phyloP scores from a whole-genome alignment of 2,113 vertebrate genomes.

The Oenanthe melanoleuca region DNA sequence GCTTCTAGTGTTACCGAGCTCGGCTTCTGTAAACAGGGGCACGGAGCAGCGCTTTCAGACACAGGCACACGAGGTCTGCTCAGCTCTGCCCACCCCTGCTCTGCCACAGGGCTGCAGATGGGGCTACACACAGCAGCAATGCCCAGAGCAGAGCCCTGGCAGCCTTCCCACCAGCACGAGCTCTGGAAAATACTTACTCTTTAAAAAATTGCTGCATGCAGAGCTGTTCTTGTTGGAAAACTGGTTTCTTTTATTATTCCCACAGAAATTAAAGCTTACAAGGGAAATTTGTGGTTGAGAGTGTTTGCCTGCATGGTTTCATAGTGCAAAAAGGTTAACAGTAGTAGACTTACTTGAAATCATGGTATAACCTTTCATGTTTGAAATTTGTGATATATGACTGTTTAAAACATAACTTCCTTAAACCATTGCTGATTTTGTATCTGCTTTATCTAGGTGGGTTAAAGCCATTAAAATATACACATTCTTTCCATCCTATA shows the following conservation, averaged over 20 bases:
- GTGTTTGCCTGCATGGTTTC: neutral
- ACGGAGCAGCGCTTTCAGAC: neutral
- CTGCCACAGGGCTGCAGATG: neutral
- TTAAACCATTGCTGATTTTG: neutral
- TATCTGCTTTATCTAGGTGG: neutral
- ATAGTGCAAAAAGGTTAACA: neutral
- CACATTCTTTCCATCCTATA: neutral
- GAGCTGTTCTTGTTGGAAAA: neutral
- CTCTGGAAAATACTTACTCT: neutral
- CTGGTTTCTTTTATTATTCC: neutral
- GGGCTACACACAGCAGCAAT: accelerated
- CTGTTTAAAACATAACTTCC: conserved; percentile 20
- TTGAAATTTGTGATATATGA: neutral
- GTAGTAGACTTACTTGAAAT: neutral
- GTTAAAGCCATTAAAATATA: neutral
- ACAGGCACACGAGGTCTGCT: neutral
- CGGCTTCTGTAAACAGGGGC: neutral
- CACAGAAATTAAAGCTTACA: neutral
- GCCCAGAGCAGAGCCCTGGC: neutral
- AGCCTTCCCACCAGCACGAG: neutral
- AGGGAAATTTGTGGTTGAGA: neutral
- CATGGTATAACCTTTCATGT: neutral
- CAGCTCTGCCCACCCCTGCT: neutral
- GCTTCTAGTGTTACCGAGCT: neutral
- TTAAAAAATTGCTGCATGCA: neutral